Conservation (phyloP, 2,888 invertebrate species). For the Cheilosia urbana region DNA sequence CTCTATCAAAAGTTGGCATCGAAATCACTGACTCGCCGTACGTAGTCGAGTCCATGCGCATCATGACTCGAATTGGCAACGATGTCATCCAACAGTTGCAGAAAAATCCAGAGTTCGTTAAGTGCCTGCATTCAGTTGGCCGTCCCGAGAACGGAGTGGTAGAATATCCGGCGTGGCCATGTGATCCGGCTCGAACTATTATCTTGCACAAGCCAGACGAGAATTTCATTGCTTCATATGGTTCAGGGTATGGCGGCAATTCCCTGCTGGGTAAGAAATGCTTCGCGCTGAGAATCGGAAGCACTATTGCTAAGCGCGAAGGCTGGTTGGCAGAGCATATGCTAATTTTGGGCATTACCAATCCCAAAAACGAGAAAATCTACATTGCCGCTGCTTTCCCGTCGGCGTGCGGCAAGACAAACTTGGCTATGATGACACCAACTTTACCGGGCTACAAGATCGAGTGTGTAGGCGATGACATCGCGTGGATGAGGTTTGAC, state of each 20-base stretch:
- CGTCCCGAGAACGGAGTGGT: slow-evolving; percentile 86
- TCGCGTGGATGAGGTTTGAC: slow-evolving; percentile 99
- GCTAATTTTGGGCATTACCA: slow-evolving; percentile 98
- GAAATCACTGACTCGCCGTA: slow-evolving; percentile 98
- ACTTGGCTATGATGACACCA: slow-evolving; percentile 99
- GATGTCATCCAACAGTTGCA: slow-evolving; percentile 85
- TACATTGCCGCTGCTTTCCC: slow-evolving; percentile 99
- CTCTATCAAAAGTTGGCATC: slow-evolving; percentile 98
- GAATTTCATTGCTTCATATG: slow-evolving; percentile 85
- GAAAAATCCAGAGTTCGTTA: slow-evolving; percentile 89
- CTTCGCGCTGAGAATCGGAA: slow-evolving; percentile 97
- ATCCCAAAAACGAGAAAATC: slow-evolving; percentile 93
- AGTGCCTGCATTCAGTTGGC: slow-evolving; percentile 98
- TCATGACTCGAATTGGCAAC: slow-evolving; percentile 96
- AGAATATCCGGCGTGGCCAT: slow-evolving; percentile 94
- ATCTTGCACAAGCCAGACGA: slow-evolving; percentile 90
- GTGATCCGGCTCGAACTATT: slow-evolving; percentile 97
- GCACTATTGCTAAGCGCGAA: slow-evolving; percentile 95
- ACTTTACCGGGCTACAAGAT: slow-evolving; percentile 95
- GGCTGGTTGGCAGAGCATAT: slow-evolving; percentile 99
- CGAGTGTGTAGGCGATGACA: slow-evolving; percentile 98
- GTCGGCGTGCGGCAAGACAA: slow-evolving; percentile 99
- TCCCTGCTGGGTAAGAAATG: slow-evolving; percentile 98
- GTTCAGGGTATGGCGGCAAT: slow-evolving; percentile 99
- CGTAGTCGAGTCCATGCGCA: slow-evolving; percentile 97